Percentiles rank a stretch among this genome's conserved stretches.
Conservation (phyloP, 1,140 invertebrate species). For the Papilio dardanus region DNA sequence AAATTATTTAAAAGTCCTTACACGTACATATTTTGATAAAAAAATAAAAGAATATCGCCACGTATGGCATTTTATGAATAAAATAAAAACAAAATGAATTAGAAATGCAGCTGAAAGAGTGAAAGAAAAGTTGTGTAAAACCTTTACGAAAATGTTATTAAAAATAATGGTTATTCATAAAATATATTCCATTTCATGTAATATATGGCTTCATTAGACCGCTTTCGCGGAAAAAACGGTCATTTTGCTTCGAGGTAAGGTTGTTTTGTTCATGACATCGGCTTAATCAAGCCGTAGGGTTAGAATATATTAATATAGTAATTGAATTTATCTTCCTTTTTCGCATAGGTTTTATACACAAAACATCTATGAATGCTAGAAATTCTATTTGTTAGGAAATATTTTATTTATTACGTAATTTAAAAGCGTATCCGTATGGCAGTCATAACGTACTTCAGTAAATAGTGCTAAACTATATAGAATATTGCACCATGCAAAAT, state of each 20-base stretch:
- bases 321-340: background rate
- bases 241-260: too few species aligned
- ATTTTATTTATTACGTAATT: background rate
- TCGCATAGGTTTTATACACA: background rate
- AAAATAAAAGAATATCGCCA: too few species aligned
- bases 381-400: background rate
- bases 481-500: conserved; percentile 84
- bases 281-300: too few species aligned
- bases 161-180: background rate
- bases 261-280: too few species aligned
- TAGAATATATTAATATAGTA: too few species aligned
- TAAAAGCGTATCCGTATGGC: conserved; percentile 46
- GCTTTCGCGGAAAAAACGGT: too few species aligned
- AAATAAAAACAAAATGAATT: background rate
- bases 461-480: conserved; percentile 24
- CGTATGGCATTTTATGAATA: too few species aligned
- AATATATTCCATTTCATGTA: too few species aligned
- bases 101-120: background rate
- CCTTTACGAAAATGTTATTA: background rate
- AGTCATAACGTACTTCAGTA: conserved; percentile 20
- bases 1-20: too few species aligned
- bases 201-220: too few species aligned
- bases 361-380: background rate
- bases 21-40: too few species aligned
- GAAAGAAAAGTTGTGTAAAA: background rate